Evolutionary conservation across 2,888 invertebrate species (phyloP).

Genomic region (Gibbula magus): DNA sequence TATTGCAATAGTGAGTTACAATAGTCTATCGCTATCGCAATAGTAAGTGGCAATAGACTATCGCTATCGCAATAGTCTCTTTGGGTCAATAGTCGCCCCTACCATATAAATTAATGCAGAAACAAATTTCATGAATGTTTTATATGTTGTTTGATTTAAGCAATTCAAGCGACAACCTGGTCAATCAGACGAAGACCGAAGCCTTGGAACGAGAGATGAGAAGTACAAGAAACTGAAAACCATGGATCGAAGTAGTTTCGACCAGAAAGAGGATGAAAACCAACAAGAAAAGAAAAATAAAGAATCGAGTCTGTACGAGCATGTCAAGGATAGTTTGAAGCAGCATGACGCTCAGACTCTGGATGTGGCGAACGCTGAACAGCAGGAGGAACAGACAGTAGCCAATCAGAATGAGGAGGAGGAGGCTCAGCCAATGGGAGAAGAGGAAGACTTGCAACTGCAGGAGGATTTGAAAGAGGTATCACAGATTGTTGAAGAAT

Average conservation of each 20-base stretch:
- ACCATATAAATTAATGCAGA: too few species aligned
- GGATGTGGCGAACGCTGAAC: constrained; percentile 81
- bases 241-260: constrained; percentile 46
- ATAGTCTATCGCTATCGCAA: too few species aligned
- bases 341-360: constrained; percentile 81
- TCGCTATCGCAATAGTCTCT: too few species aligned
- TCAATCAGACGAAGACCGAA: constrained; percentile 61
- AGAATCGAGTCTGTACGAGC: constrained; percentile 84
- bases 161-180: constrained; percentile 62
- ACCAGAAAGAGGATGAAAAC: constrained; percentile 28
- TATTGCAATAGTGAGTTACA: too few species aligned
- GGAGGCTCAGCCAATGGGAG: constrained; percentile 79
- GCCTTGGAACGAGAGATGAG: constrained; percentile 69
- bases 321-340: constrained; percentile 85
- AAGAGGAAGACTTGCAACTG: constrained; percentile 73
- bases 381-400: constrained; percentile 83
- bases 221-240: constrained; percentile 69
- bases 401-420: constrained; percentile 80
- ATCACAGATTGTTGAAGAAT: too few species aligned
- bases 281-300: constrained; percentile 14
- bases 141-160: neutral
- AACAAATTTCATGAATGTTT: neutral
- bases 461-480: constrained; percentile 68
- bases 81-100: too few species aligned
- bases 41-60: too few species aligned